A percentile compares a stretch with the other conserved stretches of the same genome.
phyloP scores from a whole-genome alignment of 2,113 vertebrate species.

The Malurus melanocephalus region DNA sequence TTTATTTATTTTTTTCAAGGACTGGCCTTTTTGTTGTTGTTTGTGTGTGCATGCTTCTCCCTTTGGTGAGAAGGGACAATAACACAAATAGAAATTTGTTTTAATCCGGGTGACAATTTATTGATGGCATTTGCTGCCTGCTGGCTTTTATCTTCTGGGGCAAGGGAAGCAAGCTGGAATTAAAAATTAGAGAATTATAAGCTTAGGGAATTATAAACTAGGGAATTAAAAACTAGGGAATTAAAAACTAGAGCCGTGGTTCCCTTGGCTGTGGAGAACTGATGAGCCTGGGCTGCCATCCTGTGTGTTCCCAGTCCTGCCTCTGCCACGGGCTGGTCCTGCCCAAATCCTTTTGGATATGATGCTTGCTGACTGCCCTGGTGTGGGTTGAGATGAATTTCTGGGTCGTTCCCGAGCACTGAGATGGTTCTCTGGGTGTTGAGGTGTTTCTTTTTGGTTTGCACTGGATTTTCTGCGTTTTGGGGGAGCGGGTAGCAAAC shows the following conservation, averaged over 20 bases:
- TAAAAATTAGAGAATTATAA: not conserved
- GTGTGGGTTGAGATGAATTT: not conserved
- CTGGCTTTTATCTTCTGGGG: conserved; percentile 53
- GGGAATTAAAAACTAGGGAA: not conserved
- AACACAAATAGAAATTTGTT: not conserved
- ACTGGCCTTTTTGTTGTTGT: conserved; percentile 48
- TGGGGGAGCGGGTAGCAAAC: not conserved
- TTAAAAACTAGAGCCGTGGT: not conserved
- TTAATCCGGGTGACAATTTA: conserved; percentile 49
- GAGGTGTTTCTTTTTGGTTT: not conserved
- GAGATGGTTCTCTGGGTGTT: not conserved
- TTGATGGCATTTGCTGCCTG: conserved; percentile 12
- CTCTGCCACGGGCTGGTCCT: not conserved
- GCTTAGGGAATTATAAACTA: not conserved
- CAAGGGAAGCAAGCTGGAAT: conserved; percentile 40
- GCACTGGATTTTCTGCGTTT: not conserved
- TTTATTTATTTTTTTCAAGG: conserved; percentile 62
- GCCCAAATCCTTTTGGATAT: not conserved
- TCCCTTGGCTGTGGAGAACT: not conserved
- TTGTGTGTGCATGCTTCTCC: not conserved
- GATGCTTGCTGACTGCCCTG: not conserved
- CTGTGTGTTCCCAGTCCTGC: not conserved
- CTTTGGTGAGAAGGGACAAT: not conserved
- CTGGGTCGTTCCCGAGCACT: not conserved
- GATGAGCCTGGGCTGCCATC: not conserved